These are phyloP conservation scores for Erythrocebus patas DNA, from an alignment of 2,113 vertebrate species.

Conservation along the genomic window DNA sequence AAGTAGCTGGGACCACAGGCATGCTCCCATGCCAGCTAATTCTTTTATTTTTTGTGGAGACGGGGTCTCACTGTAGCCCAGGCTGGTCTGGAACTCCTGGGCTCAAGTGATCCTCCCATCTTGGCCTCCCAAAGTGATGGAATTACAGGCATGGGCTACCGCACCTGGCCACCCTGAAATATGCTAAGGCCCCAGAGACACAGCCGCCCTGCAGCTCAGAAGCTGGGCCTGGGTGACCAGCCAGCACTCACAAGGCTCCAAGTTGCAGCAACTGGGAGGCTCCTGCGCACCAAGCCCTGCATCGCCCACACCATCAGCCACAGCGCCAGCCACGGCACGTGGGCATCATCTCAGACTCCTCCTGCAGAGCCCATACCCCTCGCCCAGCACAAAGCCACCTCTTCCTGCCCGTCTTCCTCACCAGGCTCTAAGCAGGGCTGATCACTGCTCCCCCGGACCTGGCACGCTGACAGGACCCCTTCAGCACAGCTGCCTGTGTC, in stretches of 20 bases:
- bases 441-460: neutral
- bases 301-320: neutral
- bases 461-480: fast-evolving
- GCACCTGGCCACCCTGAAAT: neutral
- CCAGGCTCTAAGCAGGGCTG: neutral
- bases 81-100: no score
- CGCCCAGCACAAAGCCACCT: neutral
- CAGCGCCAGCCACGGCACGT: neutral
- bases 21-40: no score
- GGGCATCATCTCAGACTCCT: neutral
- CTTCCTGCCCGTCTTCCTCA: neutral
- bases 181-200: no score
- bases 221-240: fast-evolving
- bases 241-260: fast-evolving
- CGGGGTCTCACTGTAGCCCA: no score
- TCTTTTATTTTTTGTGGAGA: no score
- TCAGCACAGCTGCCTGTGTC: neutral
- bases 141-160: no score
- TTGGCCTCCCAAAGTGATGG: no score
- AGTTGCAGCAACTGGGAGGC: neutral
- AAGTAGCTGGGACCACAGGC: no score
- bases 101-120: no score
- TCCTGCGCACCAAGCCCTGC: neutral
- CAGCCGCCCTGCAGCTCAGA: neutral
- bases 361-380: neutral